phyloP scores from a whole-genome alignment of 2,888 invertebrate genomes.

The Ypsolopha sequella region DNA sequence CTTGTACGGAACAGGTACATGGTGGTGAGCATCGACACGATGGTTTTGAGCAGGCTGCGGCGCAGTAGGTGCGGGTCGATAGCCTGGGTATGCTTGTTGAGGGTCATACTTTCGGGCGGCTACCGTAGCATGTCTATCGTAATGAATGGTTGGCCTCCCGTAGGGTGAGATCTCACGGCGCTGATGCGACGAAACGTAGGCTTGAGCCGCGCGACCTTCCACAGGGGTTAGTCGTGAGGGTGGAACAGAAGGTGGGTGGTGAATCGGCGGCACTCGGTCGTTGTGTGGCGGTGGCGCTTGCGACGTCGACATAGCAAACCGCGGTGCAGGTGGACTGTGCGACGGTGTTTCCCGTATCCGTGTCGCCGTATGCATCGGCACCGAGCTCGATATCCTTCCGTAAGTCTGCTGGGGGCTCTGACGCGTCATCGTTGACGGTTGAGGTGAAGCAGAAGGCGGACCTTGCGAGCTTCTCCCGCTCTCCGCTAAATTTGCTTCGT shows the following conservation, averaged over 20 bases:
- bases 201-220: conserved; percentile 37
- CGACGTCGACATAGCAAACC: conserved; percentile 34
- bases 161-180: conserved; percentile 49
- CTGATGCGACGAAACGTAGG: conserved; percentile 38
- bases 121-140: conserved; percentile 43
- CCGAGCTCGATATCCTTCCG: conserved; percentile 41
- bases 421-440: conserved; percentile 41
- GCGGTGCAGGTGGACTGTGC: conserved; percentile 43
- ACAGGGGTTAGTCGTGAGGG: conserved; percentile 25
- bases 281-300: conserved; percentile 56
- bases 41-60: conserved; percentile 43
- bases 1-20: conserved; percentile 38
- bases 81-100: conserved; percentile 57
- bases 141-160: conserved; percentile 34
- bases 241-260: conserved; percentile 43
- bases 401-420: conserved; percentile 51
- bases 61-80: conserved; percentile 37
- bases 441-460: conserved; percentile 38
- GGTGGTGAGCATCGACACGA: conserved; percentile 43
- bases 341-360: conserved; percentile 42
- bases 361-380: conserved; percentile 44
- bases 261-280: conserved; percentile 61
- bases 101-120: conserved; percentile 54
- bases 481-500: conserved; percentile 39
- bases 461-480: conserved; percentile 37